phyloP scores from a whole-genome alignment of 2,797 vertebrate species.

The Hoplostethus mediterraneus region DNA sequence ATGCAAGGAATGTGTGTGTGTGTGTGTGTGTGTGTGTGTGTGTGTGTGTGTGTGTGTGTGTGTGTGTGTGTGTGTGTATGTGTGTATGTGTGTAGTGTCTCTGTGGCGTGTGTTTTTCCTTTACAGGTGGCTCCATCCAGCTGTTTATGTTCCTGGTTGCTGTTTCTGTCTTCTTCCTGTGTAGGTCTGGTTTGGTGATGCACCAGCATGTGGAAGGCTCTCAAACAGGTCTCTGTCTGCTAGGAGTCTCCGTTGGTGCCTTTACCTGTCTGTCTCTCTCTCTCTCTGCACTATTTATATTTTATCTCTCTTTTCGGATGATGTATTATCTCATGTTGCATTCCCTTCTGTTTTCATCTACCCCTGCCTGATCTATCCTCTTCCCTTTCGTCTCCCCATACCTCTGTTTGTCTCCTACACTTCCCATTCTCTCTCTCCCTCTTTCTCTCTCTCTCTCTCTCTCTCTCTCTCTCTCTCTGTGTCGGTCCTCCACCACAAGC shows the following conservation, averaged over 20 bases:
- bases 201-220: slow-evolving; percentile 36
- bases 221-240: slow-evolving; percentile 45
- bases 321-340: too few species aligned
- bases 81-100: slow-evolving; percentile 48
- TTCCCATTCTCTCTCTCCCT: slow-evolving; percentile 10
- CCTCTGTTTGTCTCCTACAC: not conserved
- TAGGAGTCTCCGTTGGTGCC: slow-evolving; percentile 5
- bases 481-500: slow-evolving; percentile 73
- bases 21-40: slow-evolving; percentile 38
- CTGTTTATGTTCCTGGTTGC: slow-evolving; percentile 71
- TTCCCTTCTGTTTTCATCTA: not conserved
- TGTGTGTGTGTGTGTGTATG: slow-evolving; percentile 34
- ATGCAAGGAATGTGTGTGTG: slow-evolving; percentile 64
- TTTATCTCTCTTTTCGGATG: slow-evolving; percentile 7
- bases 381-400: slow-evolving; percentile 36
- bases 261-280: slow-evolving; percentile 20
- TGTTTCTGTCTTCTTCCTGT: slow-evolving; percentile 70
- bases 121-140: slow-evolving; percentile 72
- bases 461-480: slow-evolving; percentile 36
- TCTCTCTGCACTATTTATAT: slow-evolving; percentile 5
- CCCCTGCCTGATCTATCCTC: slow-evolving; percentile 25
- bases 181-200: slow-evolving; percentile 54
- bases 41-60: too few species aligned
- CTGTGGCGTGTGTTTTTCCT: slow-evolving; percentile 73
- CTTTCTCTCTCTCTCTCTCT: slow-evolving; percentile 16